Base-by-base conservation (phyloP, 2,797 vertebrate species). In the Hypotaenidia philippensis region DNA sequence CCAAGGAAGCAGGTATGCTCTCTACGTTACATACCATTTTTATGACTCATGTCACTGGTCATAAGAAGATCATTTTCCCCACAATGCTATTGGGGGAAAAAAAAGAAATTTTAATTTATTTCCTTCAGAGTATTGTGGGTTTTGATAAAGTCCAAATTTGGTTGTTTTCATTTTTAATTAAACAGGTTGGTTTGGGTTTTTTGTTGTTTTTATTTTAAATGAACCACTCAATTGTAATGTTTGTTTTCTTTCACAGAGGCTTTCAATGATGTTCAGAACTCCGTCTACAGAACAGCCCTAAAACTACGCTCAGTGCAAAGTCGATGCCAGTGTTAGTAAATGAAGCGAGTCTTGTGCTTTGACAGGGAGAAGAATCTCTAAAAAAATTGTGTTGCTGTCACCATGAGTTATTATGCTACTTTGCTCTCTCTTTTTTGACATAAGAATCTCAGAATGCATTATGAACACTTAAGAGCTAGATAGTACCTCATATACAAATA, bases 281-380 rank as follows among this genome's bases (percentile, higher is more conserved):
- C 97, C 0, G 83, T 98, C 76, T 99, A 98, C 93, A 98, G 98
- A 95, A 98, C 98, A 13, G 97, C 98, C 44, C 91, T 99, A 91
- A 99, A 99, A 94, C 98, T 99, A 13, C 89, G 83, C 63, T 97
- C 97, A 11, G 87, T 99, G 68, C 99, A 99, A 98, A 98, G 94
- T 89, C 96, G 96, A 50, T 99, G 98, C 83, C 97, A 98, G 27
- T 83, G 98, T 99, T 89, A 98, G 98, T 98, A 97, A 75, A 50
- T 76, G 34, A 79, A 81, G 16, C 66, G 44, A 57, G 60, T 16
- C 22, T 13, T 36, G 14, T 81, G 21, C 29, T 79, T 89, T 63
- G 21, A 82, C 60, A 66, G 34, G n/a, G 59, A 66, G 47, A 56
- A 72, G 32, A 90, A 93, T 63, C 59, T 87, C 38, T 50, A 32